Evolutionary conservation across 2,113 vertebrate species (phyloP), one percentile per base, ranked within the genome.

Genomic region (Prunella himalayana): DNA sequence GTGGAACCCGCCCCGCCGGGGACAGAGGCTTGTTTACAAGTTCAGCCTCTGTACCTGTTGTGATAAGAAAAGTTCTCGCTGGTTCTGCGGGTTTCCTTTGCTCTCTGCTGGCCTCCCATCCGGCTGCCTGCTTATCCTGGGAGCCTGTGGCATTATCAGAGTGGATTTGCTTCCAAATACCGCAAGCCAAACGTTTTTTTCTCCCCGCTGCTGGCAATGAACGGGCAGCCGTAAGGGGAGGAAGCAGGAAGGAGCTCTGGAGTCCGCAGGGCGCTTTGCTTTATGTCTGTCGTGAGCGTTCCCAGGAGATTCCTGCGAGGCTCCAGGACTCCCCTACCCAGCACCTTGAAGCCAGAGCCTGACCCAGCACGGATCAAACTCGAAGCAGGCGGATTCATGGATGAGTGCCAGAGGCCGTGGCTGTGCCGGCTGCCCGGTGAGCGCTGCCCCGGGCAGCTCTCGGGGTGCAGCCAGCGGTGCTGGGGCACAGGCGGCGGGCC

Each of bases 241-340:
- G 63, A 49, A 56, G 35, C 56, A 35, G 64, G 56, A 86, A 49
- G 45, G 39, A 51, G 42, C 31, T 25, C 9, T 8, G 49, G 28
- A 65, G 31, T 20, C 24, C 6, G 1, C 24, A 5, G 24, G 25
- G 53, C 14, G 2, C 50, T 69, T 53, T 35, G 44, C 37, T n/a
- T 51, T 13, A 1, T 10, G 23, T 33, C 56, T 13, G 19, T 35
- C 2, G 1, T 11, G 15, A 64, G 6, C 20, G 2, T 3, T 20
- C 65, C 13, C 49, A 24, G 61, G 28, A 37, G 53, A n/a, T n/a
- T 51, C 28, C 31, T 8, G n/a, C 1, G 15, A 10, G 51, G 33
- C 39, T 70, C 15, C 82, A 25, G 77, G 51, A 5, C 33, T 56
- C 18, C 39, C 25, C 19, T n/a, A n/a, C 22, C n/a, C n/a, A 24